Base-by-base conservation (phyloP, 2,888 invertebrate genomes). In the Aspidiotus destructor region DNA sequence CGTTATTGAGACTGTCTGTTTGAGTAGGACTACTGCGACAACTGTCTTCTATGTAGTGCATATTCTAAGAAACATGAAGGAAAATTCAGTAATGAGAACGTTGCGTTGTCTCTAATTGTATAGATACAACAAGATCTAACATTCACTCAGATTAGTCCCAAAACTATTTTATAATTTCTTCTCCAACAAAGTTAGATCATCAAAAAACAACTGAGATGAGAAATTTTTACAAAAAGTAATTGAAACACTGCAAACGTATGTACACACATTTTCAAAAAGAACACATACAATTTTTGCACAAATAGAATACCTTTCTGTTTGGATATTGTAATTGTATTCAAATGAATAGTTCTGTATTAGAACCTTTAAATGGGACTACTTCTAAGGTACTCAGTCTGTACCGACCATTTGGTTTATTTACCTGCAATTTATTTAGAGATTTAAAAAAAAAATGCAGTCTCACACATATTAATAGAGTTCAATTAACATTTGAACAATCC, bases 1-100 rank as follows among this genome's bases (percentile, higher is more conserved):
- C 72, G 41, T 72, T 72, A 62, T 71, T 72, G 7, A 71, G 41
- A 42, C 44, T 57, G 9, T 69, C 69, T n/a, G n/a, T 41, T 9
- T 54, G 60, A 5, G 61, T 40, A 15, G 69, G 69, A 61, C 61
- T 69, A 41, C 62, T 69, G 44, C 69, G 69, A 57, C 48, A 40
- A 17, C 69, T 69, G 44, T 62, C 69, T 69, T 69, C 69, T 44
- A 69, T 69, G 44, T 54, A 69, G 41, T 54, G 52, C 8, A 62
- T 42, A 54, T 61, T 62, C 69, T 69, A 57, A 28, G 55, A 62
- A 60, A 68, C n/a, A 28, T 28, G 53, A 17, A 11, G 28, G 28
- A 28, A 28, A 52, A 52, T n/a, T 52, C 13, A n/a, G 5, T 13
- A n/a, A n/a, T 52, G 13, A 28, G 5, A 28, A 5, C 5, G 28